Conservation (phyloP, 2,113 vertebrate genomes). For the Boleophthalmus pectinirostris region DNA sequence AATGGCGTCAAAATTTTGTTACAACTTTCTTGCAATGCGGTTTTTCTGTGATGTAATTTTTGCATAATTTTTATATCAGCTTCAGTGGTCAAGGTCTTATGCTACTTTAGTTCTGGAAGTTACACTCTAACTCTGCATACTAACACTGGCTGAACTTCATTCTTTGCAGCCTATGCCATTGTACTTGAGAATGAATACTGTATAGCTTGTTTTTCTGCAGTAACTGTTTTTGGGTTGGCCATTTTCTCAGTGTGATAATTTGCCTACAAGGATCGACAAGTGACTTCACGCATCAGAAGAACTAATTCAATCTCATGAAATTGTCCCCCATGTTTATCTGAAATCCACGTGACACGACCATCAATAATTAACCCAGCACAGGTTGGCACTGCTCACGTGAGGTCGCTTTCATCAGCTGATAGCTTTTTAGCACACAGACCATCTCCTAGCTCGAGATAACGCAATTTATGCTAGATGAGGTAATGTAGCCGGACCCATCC, state of each 20-base stretch:
- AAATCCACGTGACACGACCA: conserved; percentile 6
- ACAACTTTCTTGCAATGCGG: no score
- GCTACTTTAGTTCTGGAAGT: no score
- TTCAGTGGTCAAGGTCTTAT: no score
- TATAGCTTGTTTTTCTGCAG: not conserved
- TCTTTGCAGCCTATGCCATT: no score
- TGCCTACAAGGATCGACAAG: not conserved
- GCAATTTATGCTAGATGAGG: conserved; percentile 65
- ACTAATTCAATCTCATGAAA: not conserved
- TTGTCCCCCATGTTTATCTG: not conserved
- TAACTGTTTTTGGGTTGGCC: not conserved
- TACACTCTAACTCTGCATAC: no score
- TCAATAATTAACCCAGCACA: not conserved
- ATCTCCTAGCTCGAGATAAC: conserved; percentile 39
- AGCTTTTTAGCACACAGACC: conserved; percentile 13
- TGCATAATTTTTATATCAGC: no score
- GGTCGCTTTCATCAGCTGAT: not conserved
- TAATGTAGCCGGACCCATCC: conserved; percentile 57
- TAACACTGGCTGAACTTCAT: no score
- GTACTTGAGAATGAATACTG: not conserved
- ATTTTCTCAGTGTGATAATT: not conserved
- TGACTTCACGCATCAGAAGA: not conserved
- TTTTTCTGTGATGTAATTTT: no score
- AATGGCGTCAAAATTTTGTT: no score
- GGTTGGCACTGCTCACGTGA: not conserved